phyloP scores from a whole-genome alignment of 2,888 invertebrate species.

The Caenorhabditis doughertyi region DNA sequence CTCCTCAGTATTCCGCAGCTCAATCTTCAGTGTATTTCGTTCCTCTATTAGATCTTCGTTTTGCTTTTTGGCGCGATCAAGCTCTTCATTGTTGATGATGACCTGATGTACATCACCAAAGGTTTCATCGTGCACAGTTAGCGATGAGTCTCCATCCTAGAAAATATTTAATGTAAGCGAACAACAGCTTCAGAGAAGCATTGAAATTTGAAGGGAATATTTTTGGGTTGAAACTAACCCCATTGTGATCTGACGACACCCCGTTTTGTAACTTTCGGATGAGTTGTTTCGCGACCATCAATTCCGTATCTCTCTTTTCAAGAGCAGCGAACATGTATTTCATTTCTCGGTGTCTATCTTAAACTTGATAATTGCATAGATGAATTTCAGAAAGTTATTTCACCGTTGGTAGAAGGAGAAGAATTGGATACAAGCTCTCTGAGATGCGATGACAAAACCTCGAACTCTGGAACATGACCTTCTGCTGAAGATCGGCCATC shows the following conservation, averaged over 20 bases:
- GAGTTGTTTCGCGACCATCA: constrained; percentile 1
- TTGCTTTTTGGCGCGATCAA: neutral
- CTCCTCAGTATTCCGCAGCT: neutral
- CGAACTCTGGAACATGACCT: constrained; percentile 2
- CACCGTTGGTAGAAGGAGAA: neutral
- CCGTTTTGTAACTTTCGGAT: neutral
- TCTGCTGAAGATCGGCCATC: constrained; percentile 3
- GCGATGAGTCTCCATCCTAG: constrained; percentile 18
- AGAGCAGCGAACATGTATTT: constrained; percentile 7
- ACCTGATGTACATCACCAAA: neutral
- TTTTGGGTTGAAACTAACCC: neutral
- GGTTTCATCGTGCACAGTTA: neutral
- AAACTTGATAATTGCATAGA: neutral
- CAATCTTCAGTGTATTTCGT: neutral
- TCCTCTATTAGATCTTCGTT: neutral
- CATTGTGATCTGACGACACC: neutral
- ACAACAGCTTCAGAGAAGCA: neutral
- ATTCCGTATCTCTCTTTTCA: constrained; percentile 12
- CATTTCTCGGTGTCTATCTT: constrained; percentile 5
- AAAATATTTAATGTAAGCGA: neutral
- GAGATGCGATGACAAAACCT: neutral
- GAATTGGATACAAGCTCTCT: neutral
- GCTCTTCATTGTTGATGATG: neutral
- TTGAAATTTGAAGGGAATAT: too few relatives aligned
- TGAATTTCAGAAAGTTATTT: neutral